phyloP scores from a whole-genome alignment of 2,888 invertebrate species.

The Octonoba sinensis region DNA sequence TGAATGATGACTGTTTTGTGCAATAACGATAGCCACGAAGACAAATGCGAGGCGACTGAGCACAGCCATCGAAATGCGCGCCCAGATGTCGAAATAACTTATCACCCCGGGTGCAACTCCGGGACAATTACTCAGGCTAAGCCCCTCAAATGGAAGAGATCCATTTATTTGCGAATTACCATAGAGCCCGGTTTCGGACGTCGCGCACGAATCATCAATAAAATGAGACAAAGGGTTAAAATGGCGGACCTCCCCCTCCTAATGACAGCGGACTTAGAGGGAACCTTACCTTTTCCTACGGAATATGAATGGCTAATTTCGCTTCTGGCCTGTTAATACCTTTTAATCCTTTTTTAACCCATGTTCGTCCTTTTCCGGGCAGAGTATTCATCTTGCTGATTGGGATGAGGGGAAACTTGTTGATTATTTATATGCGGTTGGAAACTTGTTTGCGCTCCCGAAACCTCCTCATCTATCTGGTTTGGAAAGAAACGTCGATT shows the following conservation, averaged over 20 bases:
- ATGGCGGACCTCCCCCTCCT: conserved; percentile 21
- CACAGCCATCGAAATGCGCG: no score
- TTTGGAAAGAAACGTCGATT: no score
- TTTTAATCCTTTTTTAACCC: conserved; percentile 56
- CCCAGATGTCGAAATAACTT: conserved; percentile 52
- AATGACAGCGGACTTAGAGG: conserved; percentile 48
- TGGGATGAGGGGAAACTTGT: conserved; percentile 22
- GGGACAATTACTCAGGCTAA: conserved; percentile 42
- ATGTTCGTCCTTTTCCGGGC: conserved; percentile 5
- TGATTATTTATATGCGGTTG: conserved; percentile 38
- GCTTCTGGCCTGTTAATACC: conserved; percentile 43
- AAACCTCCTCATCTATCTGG: no score
- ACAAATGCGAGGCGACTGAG: no score
- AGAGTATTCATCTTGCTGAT: conserved; percentile 20
- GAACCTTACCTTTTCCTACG: conserved; percentile 17
- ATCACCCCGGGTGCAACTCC: conserved; percentile 31
- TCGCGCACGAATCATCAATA: conserved; percentile 41
- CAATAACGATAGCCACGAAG: no score
- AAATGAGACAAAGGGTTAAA: conserved; percentile 51
- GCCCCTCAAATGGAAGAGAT: conserved; percentile 26
- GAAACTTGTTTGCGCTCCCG: background rate
- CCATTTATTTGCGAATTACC: conserved; percentile 52
- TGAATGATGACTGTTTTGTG: no score
- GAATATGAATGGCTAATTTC: conserved; percentile 52
- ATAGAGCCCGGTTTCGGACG: conserved; percentile 28